Evolutionary conservation across 2,888 invertebrate genomes (phyloP).

Genomic region (Cylloceria caligata): DNA sequence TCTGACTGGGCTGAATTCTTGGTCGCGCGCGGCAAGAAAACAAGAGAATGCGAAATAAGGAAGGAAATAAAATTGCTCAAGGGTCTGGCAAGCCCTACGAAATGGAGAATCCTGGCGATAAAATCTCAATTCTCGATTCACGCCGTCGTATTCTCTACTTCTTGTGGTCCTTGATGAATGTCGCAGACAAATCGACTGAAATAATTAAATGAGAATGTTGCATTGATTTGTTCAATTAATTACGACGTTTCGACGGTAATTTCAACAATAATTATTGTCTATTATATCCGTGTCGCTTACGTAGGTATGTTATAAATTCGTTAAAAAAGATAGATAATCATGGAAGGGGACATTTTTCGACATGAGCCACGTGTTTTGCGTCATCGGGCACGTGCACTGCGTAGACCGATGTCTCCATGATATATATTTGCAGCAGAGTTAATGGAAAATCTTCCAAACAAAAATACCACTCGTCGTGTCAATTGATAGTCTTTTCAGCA

Average conservation of each 20-base stretch:
- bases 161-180: conserved; percentile 19
- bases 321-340: too few relatives aligned
- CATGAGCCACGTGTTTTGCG: background rate
- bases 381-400: background rate
- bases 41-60: conserved; percentile 62
- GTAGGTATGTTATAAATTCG: too few relatives aligned
- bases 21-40: conserved; percentile 21
- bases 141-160: conserved; percentile 34
- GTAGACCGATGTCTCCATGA: background rate
- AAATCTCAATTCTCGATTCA: conserved; percentile 70
- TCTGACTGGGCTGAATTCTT: conserved; percentile 29
- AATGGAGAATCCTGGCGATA: conserved; percentile 62
- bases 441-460: background rate
- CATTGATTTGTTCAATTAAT: conserved; percentile 1
- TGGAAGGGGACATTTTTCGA: background rate
- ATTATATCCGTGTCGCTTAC: background rate
- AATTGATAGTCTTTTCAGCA: background rate
- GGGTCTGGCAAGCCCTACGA: conserved; percentile 30
- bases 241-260: background rate
- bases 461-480: background rate
- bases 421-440: background rate
- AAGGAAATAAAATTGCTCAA: conserved; percentile 27
- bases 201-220: background rate
- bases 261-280: background rate
- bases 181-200: background rate